These are phyloP conservation scores for Microcaecilia unicolor DNA, from an alignment of 2,797 vertebrate genomes.

Conservation along the genomic window DNA sequence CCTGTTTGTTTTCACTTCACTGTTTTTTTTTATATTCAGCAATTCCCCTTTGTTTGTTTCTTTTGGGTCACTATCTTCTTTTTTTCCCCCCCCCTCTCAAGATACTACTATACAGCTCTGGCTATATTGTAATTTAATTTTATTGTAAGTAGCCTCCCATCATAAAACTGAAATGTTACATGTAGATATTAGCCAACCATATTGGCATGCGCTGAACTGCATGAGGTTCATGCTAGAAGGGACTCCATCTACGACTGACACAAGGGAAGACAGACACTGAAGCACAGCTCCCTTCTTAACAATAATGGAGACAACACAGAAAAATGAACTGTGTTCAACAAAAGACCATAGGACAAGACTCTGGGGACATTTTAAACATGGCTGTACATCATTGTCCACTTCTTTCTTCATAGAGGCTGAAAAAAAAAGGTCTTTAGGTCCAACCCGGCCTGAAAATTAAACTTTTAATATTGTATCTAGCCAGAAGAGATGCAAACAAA, in stretches of 20 bases:
- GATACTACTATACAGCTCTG: too few species aligned
- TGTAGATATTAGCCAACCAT: slow-evolving; percentile 24
- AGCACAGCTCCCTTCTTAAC: slow-evolving; percentile 55
- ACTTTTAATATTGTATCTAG: slow-evolving; percentile 31
- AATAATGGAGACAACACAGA: slow-evolving; percentile 66
- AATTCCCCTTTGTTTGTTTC: too few species aligned
- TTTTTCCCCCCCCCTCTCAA: too few species aligned
- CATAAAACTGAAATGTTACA: slow-evolving; percentile 22
- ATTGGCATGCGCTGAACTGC: slow-evolving; percentile 21
- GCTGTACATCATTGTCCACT: slow-evolving; percentile 62
- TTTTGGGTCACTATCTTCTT: too few species aligned
- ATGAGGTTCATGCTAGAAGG: slow-evolving; percentile 30
- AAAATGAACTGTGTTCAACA: slow-evolving; percentile 56
- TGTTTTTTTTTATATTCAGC: too few species aligned
- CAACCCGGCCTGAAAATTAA: slow-evolving; percentile 44
- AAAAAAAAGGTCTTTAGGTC: slow-evolving; percentile 57
- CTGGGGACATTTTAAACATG: slow-evolving; percentile 59
- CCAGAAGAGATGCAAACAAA: slow-evolving; percentile 28
- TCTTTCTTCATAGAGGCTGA: slow-evolving; percentile 63
- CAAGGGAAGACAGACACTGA: slow-evolving; percentile 64
- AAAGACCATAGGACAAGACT: slow-evolving; percentile 54
- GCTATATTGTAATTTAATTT: slow-evolving; percentile 7
- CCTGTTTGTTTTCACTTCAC: too few species aligned
- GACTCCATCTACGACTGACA: slow-evolving; percentile 46
- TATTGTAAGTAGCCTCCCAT: too few species aligned